A percentile compares a stretch with the other conserved stretches of the same genome.
phyloP scores from a whole-genome alignment of 1,140 invertebrate species.

The Trichoplusia ni region DNA sequence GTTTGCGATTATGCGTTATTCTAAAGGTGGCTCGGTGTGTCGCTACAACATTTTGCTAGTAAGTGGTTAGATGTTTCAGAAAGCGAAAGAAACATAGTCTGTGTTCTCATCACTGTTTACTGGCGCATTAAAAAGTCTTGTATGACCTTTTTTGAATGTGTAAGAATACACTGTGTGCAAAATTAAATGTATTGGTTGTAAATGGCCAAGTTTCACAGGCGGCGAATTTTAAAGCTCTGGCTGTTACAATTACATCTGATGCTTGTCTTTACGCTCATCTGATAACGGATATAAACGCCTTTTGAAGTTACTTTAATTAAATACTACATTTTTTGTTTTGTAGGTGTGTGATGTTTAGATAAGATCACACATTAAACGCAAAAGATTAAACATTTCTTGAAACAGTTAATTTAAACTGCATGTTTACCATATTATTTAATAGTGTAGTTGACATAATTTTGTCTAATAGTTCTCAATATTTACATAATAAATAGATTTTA shows the following conservation, averaged over 20 bases:
- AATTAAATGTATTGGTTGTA: slow-evolving; percentile 38
- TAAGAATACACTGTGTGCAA: too few species aligned
- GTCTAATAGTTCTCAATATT: background rate
- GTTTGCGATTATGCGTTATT: slow-evolving; percentile 19
- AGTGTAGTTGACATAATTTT: too few species aligned
- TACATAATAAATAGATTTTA: background rate
- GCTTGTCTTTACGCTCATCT: slow-evolving; percentile 62
- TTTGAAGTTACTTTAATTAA: slow-evolving; percentile 66
- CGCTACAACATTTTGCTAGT: too few species aligned
- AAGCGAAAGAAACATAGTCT: too few species aligned
- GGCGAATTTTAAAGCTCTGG: slow-evolving; percentile 56
- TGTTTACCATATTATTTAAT: background rate
- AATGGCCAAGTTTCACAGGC: slow-evolving; percentile 35
- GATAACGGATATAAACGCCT: slow-evolving; percentile 67
- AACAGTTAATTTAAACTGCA: slow-evolving; percentile 41
- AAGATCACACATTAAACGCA: slow-evolving; percentile 40
- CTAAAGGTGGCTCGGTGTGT: background rate
- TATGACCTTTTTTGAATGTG: too few species aligned
- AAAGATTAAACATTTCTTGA: slow-evolving; percentile 52
- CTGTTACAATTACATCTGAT: slow-evolving; percentile 69
- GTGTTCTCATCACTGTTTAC: too few species aligned
- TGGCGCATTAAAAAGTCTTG: too few species aligned
- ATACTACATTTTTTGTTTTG: slow-evolving; percentile 56
- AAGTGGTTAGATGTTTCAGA: too few species aligned
- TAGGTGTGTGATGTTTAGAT: slow-evolving; percentile 46